Percentiles rank a stretch among this genome's conserved stretches.
These are phyloP conservation scores for Microctenopoma lineatum DNA, from an alignment of 2,797 vertebrate genomes.

Conservation along the genomic window DNA sequence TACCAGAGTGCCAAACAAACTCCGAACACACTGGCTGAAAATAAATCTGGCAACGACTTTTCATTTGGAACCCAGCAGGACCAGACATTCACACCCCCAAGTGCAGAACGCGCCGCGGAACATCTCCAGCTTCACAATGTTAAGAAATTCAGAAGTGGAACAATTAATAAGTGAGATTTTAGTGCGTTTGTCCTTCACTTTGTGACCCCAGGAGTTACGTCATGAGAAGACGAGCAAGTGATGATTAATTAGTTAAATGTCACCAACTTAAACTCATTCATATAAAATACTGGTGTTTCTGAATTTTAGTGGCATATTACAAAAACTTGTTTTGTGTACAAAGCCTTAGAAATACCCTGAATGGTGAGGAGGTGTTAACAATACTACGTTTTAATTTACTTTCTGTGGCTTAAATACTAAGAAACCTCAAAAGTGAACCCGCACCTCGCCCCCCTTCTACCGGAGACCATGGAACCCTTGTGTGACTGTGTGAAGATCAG, in stretches of 20 bases:
- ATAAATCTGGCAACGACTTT: not conserved
- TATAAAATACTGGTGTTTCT: conserved; percentile 28
- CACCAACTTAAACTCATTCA: conserved; percentile 8
- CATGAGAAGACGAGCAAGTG: not conserved
- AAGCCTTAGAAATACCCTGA: conserved; percentile 68
- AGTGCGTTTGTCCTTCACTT: not conserved
- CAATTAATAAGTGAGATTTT: not conserved
- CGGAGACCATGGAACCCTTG: not conserved
- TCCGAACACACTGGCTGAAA: not conserved
- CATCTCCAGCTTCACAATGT: not conserved
- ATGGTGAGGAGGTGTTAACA: conserved; percentile 23
- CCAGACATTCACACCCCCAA: not conserved
- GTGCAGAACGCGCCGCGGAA: not conserved
- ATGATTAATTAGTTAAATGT: not conserved
- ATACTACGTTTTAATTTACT: conserved; percentile 5
- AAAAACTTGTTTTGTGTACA: conserved; percentile 39
- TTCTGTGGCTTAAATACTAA: conserved; percentile 28
- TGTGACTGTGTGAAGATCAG: not conserved
- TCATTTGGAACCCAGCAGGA: not conserved
- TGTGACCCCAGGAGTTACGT: not conserved
- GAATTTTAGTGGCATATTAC: conserved; percentile 31
- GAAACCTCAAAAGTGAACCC: not conserved
- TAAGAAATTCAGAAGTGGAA: not conserved
- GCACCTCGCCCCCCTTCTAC: not conserved
- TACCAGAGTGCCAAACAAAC: conserved; percentile 26